Base-by-base conservation (phyloP, 2,888 invertebrate genomes). In the Embidobia sp. region DNA sequence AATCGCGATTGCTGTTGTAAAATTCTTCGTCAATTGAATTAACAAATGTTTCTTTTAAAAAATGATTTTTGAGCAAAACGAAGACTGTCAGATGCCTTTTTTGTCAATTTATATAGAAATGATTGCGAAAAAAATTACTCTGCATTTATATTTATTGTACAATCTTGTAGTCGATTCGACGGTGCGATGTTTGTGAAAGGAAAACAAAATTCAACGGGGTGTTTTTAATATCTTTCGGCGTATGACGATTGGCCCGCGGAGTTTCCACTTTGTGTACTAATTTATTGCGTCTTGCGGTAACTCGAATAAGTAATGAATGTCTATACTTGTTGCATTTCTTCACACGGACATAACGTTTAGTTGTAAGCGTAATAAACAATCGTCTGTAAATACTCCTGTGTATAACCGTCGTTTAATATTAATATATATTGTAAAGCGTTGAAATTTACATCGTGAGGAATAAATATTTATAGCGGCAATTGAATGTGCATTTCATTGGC, bases 391-490 rank as follows among this genome's bases (percentile, higher is more conserved):
- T 67, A 67, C 6, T 59, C 49, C 15, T 57, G 48, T 42, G 57
- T 57, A 59, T 59, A 69, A 69, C 42, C 57, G 42, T 59, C 59
- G 59, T 69, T 59, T 69, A 40, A 59, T 48, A 53, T 55, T 66
- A 66, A 61, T 70, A 49, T 37, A 70, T 59, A 57, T 70, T 70
- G 49, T 70, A 70, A 35, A 70, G 51, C 46, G 66, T 66, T 70
- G 51, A 59, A 44, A 61, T 70, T 59, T 42, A 51, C 49, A 55
- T 51, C 42, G 42, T 69, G 48, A 37, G 48, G 27, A 69, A 57
- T 48, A 59, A 69, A 69, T 69, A 57, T 57, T 69, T 69, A 59
- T 35, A 67, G 55, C 29, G 46, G 55, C 10, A 27, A 29, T 19
- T 35, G 29, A 35, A 13, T 44, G 31, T 44, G 2, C 19, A 19